Evolutionary conservation across 2,888 invertebrate species (phyloP), one percentile per base, ranked within the genome.

Genomic region (Muschampia plurimacula): DNA sequence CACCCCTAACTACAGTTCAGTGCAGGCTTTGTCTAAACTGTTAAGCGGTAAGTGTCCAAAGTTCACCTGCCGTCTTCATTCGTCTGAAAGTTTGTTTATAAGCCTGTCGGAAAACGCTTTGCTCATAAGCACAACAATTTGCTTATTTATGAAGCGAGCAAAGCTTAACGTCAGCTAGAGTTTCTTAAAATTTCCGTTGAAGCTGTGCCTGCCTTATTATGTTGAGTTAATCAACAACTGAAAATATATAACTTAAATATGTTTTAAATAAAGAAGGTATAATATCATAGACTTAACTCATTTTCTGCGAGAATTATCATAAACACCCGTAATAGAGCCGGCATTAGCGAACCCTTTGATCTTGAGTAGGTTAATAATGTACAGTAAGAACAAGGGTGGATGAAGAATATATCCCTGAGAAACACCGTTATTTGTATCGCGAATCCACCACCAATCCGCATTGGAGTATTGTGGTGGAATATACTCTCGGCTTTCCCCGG

Each of bases 21-120:
- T 46, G 59, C 22, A 13, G 22, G 67, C 41, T 46, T 69, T 62
- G 68, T 69, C 49, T 62, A 49, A 46, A 62, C 68, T 46, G 67
- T 12, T 57, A 57, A 69, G 49, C 68, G 49, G 44, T 68, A 68
- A 62, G 68, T 46, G 60, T 49, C 46, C 44, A 62, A 57, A 69
- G 60, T 69, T 69, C 49, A 62, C 46, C 68, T 69, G n/a, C 68
- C 49, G 46, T 49, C 69, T 69, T 63, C 62, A 63, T 69, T 60
- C 32, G 60, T 60, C 60, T 60, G n/a, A 32, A 62, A 60, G 68
- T 62, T 60, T 69, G 69, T 69, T 69, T 69, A 62, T 69, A 63
- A 69, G 62, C 62, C 59, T 22, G 39, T 62, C 69, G 62, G 69
- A n/a, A 41, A 62, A 62, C 62, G 60, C 60, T 60, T 62, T n/a